Evolutionary conservation across 2,888 invertebrate species (phyloP).

Genomic region (Euzetes globulus): DNA sequence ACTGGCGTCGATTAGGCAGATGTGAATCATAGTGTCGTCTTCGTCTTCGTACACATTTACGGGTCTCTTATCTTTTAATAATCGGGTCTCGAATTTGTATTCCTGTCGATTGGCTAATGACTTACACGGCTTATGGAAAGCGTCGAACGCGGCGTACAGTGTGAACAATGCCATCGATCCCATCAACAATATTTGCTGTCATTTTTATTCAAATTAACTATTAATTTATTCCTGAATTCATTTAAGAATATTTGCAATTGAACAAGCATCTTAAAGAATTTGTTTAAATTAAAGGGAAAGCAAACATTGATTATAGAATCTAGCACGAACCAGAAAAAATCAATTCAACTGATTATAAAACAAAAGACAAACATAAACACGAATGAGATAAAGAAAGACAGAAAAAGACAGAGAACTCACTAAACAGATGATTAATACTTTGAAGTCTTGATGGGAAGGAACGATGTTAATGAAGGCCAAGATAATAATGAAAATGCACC

Average conservation of each 20-base stretch:
- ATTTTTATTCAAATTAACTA: not conserved
- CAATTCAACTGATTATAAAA: not conserved
- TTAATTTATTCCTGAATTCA: not conserved
- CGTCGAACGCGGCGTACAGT: constrained; percentile 23
- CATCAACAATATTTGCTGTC: constrained; percentile 31
- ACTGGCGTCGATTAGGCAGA: constrained; percentile 20
- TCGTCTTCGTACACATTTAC: constrained; percentile 36
- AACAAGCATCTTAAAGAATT: too few relatives aligned
- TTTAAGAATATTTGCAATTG: too few relatives aligned
- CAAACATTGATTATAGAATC: too few relatives aligned
- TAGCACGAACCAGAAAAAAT: not conserved
- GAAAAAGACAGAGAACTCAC: constrained; percentile 3
- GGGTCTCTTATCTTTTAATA: constrained; percentile 21
- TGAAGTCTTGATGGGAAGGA: constrained; percentile 31
- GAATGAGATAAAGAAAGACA: not conserved
- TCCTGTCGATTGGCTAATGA: not conserved
- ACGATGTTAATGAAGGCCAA: constrained; percentile 30
- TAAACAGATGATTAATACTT: constrained; percentile 27
- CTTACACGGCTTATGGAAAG: constrained; percentile 32
- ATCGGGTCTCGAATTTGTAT: constrained; percentile 31
- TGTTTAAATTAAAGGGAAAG: not conserved
- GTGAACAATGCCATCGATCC: constrained; percentile 32
- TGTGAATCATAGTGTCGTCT: constrained; percentile 26
- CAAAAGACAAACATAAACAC: not conserved
- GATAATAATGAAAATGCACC: constrained; percentile 20